A percentile compares a stretch with the other conserved stretches of the same genome.
These are phyloP conservation scores for Agrochola litura DNA, from an alignment of 2,888 invertebrate genomes.

Conservation along the genomic window DNA sequence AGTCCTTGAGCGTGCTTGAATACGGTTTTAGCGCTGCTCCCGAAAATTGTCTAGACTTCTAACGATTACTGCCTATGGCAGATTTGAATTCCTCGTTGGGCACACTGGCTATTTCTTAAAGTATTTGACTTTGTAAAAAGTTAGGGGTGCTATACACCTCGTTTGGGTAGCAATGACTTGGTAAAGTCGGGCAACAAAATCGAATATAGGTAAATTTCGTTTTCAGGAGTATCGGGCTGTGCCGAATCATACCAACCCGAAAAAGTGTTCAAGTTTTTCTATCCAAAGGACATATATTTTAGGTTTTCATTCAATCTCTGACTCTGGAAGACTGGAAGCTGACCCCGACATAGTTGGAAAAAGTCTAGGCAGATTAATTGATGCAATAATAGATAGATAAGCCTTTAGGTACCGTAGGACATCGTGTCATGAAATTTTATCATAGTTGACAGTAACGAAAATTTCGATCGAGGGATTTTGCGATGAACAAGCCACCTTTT, in stretches of 20 bases:
- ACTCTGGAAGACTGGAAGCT: no score
- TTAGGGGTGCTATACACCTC: no score
- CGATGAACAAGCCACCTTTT: conserved; percentile 8
- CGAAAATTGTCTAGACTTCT: conserved; percentile 5
- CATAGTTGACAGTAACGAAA: background rate
- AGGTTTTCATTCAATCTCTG: no score
- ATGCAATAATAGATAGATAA: background rate
- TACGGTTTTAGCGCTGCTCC: background rate
- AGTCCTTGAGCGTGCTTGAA: conserved; percentile 9
- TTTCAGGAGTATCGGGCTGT: no score
- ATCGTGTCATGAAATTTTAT: conserved; percentile 6
- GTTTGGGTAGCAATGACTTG: no score
- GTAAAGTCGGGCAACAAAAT: no score
- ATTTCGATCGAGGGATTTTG: background rate
- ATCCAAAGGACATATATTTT: no score
- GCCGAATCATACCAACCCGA: no score
- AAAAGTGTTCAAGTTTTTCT: no score
- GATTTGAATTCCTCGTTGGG: background rate
- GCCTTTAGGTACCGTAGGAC: background rate
- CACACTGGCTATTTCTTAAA: background rate
- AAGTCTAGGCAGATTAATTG: no score
- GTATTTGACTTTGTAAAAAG: background rate
- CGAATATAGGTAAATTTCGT: no score
- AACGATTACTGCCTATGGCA: conserved; percentile 1
- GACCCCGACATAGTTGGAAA: no score